A percentile compares a stretch with the other conserved stretches of the same genome.
Evolutionary conservation across 2,113 vertebrate species (phyloP).

Genomic region (Anoura caudifer): DNA sequence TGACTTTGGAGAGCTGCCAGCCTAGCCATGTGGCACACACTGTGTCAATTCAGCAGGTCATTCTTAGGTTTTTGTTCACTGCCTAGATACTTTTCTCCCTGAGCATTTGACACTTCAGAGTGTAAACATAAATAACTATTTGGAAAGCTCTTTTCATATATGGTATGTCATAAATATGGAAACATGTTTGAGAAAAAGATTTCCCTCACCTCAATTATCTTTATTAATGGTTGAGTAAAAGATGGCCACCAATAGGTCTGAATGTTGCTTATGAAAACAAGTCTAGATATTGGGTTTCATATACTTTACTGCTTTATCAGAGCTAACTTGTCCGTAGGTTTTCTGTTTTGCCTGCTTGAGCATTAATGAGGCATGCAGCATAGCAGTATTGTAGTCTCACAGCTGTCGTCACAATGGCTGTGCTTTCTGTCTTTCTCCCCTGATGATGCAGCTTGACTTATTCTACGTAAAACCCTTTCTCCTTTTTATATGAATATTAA

Average conservation of each 20-base stretch:
- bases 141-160: neutral
- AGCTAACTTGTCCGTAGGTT: neutral
- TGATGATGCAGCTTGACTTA: neutral
- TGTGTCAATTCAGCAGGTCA: neutral
- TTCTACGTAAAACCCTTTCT: neutral
- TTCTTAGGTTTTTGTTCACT: neutral
- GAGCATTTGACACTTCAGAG: conserved; percentile 5
- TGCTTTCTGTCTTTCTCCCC: neutral
- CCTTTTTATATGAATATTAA: neutral
- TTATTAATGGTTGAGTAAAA: conserved; percentile 12
- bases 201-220: neutral
- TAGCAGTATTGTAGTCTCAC: neutral
- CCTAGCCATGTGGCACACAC: neutral
- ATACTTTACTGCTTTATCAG: neutral
- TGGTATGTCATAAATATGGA: neutral
- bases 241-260: neutral
- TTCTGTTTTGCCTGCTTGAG: neutral
- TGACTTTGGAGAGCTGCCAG: neutral
- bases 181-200: neutral
- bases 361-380: neutral
- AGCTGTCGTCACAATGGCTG: neutral
- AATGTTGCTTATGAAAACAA: conserved; percentile 17
- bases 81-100: neutral
- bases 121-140: neutral
- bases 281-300: neutral